Conservation (phyloP, 1,140 invertebrate species). For the Psix sp. region DNA sequence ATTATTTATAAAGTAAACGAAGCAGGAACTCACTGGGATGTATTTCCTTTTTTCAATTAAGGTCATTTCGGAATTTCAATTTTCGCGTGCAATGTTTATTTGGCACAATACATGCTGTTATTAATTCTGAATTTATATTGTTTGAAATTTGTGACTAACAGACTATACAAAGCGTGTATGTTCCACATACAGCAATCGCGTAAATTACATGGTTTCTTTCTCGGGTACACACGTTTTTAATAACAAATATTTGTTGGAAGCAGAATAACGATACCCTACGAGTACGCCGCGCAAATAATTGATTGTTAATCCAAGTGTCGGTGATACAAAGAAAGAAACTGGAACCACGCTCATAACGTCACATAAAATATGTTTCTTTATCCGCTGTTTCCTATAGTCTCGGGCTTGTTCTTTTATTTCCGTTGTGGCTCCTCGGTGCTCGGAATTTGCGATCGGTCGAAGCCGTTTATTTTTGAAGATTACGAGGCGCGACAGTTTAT, state of each 20-base stretch:
- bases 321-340: conserved; percentile 47
- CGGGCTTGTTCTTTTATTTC: conserved; percentile 57
- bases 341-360: conserved; percentile 40
- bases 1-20: too few species aligned
- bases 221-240: too few species aligned
- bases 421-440: conserved; percentile 56
- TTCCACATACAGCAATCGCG: too few species aligned
- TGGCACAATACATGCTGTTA: too few species aligned
- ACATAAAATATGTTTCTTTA: conserved; percentile 59
- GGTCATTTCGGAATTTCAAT: too few species aligned
- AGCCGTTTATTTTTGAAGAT: conserved; percentile 66
- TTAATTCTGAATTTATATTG: too few species aligned
- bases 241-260: conserved; percentile 7
- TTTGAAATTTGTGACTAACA: too few species aligned
- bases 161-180: too few species aligned
- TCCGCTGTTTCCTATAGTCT: conserved; percentile 52
- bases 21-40: too few species aligned
- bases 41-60: too few species aligned
- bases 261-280: not conserved
- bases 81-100: too few species aligned
- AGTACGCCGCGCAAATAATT: conserved; percentile 32
- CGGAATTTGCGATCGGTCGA: conserved; percentile 63
- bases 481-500: conserved; percentile 67
- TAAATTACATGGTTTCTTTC: too few species aligned
- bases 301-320: conserved; percentile 52